Evolutionary conservation across 2,888 invertebrate genomes (phyloP).

Genomic region (Prenolepis imparis): DNA sequence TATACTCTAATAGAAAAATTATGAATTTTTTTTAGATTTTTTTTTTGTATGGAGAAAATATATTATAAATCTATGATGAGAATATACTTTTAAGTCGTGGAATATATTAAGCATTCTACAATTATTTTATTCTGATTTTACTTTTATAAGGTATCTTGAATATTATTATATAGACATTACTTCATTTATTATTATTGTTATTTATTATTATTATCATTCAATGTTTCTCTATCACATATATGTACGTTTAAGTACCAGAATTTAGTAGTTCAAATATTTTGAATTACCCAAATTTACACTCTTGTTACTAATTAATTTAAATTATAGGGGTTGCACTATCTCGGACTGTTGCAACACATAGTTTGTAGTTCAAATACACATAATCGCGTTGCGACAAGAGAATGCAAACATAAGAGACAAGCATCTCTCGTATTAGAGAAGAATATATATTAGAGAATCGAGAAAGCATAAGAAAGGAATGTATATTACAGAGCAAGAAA

Average conservation of each 20-base stretch:
- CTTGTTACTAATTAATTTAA: constrained; percentile 25
- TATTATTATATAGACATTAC: not conserved
- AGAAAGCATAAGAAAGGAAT: not conserved
- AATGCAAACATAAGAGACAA: not conserved
- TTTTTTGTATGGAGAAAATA: not conserved
- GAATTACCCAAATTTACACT: not conserved
- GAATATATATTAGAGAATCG: constrained; percentile 42
- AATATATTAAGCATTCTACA: not conserved
- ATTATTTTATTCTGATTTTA: not conserved
- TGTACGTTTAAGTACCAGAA: not conserved
- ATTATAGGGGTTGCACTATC: not conserved
- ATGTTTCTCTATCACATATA: not conserved
- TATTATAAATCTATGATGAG: not conserved
- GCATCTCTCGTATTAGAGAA: constrained; percentile 10
- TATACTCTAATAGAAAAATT: not conserved
- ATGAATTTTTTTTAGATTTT: not conserved
- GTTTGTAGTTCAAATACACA: not conserved
- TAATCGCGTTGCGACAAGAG: not conserved
- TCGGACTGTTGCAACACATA: not conserved
- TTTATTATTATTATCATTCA: not conserved
- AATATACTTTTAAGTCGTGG: not conserved
- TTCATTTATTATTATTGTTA: not conserved
- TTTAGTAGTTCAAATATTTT: not conserved
- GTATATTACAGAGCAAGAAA: not conserved
- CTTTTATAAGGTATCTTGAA: not conserved